Base-by-base conservation (phyloP, 2,113 vertebrate species). In the Catharus bicknelli region DNA sequence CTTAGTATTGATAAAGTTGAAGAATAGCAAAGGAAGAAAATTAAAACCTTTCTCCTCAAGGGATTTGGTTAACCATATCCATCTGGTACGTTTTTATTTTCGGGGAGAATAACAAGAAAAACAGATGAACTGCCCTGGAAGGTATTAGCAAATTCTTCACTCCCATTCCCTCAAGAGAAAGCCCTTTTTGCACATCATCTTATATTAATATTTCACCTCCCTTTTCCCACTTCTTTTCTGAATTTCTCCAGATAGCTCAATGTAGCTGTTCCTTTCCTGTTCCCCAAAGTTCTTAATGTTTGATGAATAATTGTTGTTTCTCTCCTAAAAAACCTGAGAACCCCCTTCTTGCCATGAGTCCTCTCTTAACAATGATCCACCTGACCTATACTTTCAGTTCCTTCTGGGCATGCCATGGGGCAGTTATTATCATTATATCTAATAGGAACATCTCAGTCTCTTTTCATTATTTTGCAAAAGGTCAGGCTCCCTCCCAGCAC, bases 1-100 rank as follows among this genome's bases (percentile, higher is more conserved):
- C 21, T 69, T 53, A 32, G 25, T 32, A 26, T 36, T 62, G 48
- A 40, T 69, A 69, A 76, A 76, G 63, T 36, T 69, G 34, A 83
- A 76, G 48, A 55, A 42, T 55, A 76, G 26, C 30, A 68, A 83
- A 62, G 15, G 32, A 69, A 89, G 30, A 34, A 69, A 83, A 76
- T 73, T 32, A 79, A 94, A 93, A 72, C 18, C 30, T 85, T 85
- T 68, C 13, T 90, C 7, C 70, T 64, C 36, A 45, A 64, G 62
- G 22, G 83, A 61, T 53, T 88, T 90, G 58, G n/a, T 88, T 91
- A 95, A 88, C 36, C 54, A 80, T 50, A 53, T 88, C 30, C 40
- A 76, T 73, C 36, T 88, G 58, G 50, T 90, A 83, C 2, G 36
- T 64, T 87, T 90, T 90, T 72, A 68, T 85, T 90, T 38, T 85